phyloP scores from a whole-genome alignment of 1,140 invertebrate genomes.

The Brachionus manjavacas region DNA sequence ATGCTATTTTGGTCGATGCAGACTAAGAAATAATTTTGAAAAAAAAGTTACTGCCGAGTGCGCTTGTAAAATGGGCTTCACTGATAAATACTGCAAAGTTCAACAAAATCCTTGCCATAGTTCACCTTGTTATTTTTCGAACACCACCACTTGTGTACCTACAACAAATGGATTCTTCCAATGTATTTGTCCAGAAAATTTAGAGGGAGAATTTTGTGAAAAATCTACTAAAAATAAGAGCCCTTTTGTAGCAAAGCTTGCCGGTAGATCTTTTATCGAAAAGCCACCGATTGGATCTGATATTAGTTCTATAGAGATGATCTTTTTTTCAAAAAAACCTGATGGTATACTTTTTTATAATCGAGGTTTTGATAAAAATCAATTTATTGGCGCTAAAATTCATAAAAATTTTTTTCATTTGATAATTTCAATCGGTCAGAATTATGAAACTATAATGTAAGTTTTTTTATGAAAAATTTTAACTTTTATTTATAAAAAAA shows the following conservation, averaged over 20 bases:
- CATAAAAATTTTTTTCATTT: not conserved
- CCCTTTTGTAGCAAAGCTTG: not conserved
- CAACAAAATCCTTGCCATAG: not conserved
- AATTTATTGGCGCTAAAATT: conserved; percentile 9
- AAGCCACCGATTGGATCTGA: not conserved
- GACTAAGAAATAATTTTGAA: not conserved
- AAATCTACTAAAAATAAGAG: not conserved
- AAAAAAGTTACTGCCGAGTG: not conserved
- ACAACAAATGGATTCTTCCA: not conserved
- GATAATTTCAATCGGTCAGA: not conserved
- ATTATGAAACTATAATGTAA: conserved; percentile 1
- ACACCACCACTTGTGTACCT: not conserved
- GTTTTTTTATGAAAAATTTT: not conserved
- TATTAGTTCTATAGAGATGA: not conserved
- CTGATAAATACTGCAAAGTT: not conserved
- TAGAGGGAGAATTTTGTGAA: not conserved
- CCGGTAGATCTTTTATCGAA: conserved; percentile 8
- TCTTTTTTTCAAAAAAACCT: conserved; percentile 26
- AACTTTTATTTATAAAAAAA: not conserved
- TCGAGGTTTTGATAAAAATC: not conserved
- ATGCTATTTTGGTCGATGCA: not conserved
- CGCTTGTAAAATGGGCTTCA: not conserved
- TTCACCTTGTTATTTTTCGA: not conserved
- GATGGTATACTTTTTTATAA: conserved; percentile 20
- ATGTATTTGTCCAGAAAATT: conserved; percentile 20